These are phyloP conservation scores for Drosophila parabipectinata DNA, from an alignment of 1,140 invertebrate genomes.

Conservation along the genomic window DNA sequence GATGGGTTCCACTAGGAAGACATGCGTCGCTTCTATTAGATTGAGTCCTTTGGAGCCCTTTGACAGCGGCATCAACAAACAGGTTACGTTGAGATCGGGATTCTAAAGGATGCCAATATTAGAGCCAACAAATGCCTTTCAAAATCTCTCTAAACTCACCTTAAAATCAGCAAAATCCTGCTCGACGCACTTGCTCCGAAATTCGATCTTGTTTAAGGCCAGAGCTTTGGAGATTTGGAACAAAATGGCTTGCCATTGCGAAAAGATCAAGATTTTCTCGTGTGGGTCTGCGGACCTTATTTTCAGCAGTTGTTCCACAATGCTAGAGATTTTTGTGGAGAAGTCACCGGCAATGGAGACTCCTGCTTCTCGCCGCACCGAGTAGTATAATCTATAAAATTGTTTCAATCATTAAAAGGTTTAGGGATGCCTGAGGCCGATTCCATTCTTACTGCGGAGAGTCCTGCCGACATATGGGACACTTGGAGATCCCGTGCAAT, in stretches of 20 bases:
- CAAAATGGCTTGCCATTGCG: slow-evolving; percentile 88
- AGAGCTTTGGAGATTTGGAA: slow-evolving; percentile 87
- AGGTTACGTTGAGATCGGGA: slow-evolving; percentile 85
- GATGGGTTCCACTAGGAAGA: slow-evolving; percentile 91
- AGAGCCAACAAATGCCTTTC: background rate
- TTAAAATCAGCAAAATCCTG: slow-evolving; percentile 86
- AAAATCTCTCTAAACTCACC: slow-evolving; percentile 69
- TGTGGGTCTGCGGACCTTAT: slow-evolving; percentile 84
- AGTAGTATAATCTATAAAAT: slow-evolving; percentile 67
- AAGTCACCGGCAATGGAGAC: slow-evolving; percentile 85
- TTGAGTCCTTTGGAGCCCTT: slow-evolving; percentile 91
- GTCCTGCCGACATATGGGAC: slow-evolving; percentile 88
- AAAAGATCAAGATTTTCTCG: slow-evolving; percentile 90
- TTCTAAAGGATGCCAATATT: slow-evolving; percentile 63
- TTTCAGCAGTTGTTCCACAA: slow-evolving; percentile 86
- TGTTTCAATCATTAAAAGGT: background rate
- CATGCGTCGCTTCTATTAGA: slow-evolving; percentile 91
- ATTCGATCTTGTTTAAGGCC: slow-evolving; percentile 86
- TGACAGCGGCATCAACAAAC: slow-evolving; percentile 88
- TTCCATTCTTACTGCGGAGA: slow-evolving; percentile 57
- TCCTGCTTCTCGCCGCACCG: slow-evolving; percentile 26
- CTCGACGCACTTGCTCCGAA: slow-evolving; percentile 84
- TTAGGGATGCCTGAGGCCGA: no score
- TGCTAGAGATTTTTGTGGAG: slow-evolving; percentile 90
- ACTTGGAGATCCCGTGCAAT: slow-evolving; percentile 73